A percentile compares a stretch with the other conserved stretches of the same genome.
These are phyloP conservation scores for Drosophila pallidifrons DNA, from an alignment of 1,140 invertebrate genomes.

Conservation along the genomic window DNA sequence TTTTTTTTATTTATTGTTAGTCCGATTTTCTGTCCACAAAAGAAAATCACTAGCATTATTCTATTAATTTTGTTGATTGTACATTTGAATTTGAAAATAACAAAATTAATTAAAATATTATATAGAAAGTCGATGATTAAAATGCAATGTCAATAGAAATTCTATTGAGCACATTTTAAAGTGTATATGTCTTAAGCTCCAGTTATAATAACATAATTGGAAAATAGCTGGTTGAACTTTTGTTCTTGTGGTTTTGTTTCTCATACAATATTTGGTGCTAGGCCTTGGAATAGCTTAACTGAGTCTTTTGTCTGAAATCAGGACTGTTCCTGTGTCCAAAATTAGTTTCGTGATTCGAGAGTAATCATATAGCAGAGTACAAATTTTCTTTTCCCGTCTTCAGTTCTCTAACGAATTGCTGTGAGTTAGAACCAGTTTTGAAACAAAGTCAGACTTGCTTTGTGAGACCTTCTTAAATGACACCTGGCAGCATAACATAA, in stretches of 20 bases:
- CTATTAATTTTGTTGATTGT: background rate
- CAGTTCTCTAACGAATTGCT: slow-evolving; percentile 21
- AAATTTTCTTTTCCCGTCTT: slow-evolving; percentile 12
- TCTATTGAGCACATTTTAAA: slow-evolving; percentile 16
- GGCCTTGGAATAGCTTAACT: slow-evolving; percentile 30
- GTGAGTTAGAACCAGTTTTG: slow-evolving; percentile 17
- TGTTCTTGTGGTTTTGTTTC: slow-evolving; percentile 20
- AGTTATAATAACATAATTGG: slow-evolving; percentile 53
- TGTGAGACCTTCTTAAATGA: slow-evolving; percentile 14
- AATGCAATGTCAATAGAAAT: background rate
- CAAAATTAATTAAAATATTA: background rate
- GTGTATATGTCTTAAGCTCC: slow-evolving; percentile 14
- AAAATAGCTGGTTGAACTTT: slow-evolving; percentile 20
- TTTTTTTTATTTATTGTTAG: too few relatives aligned
- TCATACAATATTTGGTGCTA: slow-evolving; percentile 17
- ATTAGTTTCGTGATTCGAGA: slow-evolving; percentile 12
- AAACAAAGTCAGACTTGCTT: background rate
- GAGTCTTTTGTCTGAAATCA: background rate
- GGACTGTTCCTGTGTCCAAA: background rate
- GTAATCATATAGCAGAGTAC: slow-evolving; percentile 29
- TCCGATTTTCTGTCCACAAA: too few relatives aligned
- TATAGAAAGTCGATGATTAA: background rate
- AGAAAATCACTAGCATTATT: too few relatives aligned
- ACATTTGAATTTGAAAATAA: background rate
- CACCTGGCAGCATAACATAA: background rate